Evolutionary conservation across 2,113 vertebrate genomes (phyloP).

Genomic region (Zosterops borbonicus): DNA sequence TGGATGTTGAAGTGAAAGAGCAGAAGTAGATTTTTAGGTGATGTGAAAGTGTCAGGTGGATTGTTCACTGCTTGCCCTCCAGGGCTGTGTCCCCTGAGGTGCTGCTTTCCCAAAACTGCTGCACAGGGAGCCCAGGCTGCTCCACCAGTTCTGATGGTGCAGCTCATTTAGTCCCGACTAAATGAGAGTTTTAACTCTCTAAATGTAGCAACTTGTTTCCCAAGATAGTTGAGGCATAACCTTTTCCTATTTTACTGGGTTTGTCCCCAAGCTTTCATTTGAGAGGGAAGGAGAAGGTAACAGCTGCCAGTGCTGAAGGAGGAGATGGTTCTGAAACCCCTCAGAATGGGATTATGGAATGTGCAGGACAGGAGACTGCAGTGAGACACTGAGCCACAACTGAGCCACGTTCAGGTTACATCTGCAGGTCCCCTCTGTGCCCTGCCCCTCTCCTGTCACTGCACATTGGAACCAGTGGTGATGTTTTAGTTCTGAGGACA

Average conservation of each 20-base stretch:
- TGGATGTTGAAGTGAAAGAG: neutral
- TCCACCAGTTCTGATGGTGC: neutral
- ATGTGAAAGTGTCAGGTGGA: neutral
- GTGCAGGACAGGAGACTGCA: neutral
- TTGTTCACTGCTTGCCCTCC: neutral
- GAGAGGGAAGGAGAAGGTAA: neutral
- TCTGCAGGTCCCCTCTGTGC: neutral
- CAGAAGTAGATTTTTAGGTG: neutral
- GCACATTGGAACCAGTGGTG: neutral
- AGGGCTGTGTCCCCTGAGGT: neutral
- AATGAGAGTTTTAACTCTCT: neutral
- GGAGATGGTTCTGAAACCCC: neutral
- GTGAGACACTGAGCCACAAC: neutral
- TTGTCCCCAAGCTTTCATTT: neutral
- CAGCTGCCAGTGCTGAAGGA: neutral
- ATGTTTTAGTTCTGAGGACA: neutral
- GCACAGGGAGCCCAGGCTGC: neutral
- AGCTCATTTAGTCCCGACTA: neutral
- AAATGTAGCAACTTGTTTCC: neutral
- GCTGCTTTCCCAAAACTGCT: neutral
- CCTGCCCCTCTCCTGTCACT: neutral
- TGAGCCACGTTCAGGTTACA: neutral
- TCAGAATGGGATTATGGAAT: rapidly evolving
- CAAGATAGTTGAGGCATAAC: neutral
- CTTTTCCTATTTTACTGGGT: neutral